Evolutionary conservation across 2,888 invertebrate genomes (phyloP).

Genomic region (Rotaria magnacalcarata): DNA sequence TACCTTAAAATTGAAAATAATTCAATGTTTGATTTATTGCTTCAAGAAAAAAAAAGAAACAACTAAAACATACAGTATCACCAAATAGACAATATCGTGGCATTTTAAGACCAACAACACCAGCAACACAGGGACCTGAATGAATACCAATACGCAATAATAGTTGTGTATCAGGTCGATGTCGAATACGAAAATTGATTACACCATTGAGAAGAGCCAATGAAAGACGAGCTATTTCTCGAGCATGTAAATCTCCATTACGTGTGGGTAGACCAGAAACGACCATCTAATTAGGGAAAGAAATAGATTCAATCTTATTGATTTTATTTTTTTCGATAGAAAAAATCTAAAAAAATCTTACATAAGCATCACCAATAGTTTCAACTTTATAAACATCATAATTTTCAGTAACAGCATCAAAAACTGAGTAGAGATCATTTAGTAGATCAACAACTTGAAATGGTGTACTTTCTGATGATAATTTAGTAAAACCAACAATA

Average conservation of each 20-base stretch:
- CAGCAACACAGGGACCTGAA: conserved; percentile 63
- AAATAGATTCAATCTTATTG: too few species aligned
- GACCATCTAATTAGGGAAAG: conserved; percentile 54
- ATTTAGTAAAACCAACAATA: conserved; percentile 83
- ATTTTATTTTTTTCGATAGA: too few species aligned
- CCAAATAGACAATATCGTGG: conserved; percentile 60
- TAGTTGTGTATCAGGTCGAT: conserved; percentile 77
- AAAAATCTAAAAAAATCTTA: not conserved
- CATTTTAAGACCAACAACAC: conserved; percentile 61
- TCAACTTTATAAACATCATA: conserved; percentile 64
- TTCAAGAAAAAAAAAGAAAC: too few species aligned
- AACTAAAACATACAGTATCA: conserved; percentile 49
- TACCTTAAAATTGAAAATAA: conserved; percentile 51
- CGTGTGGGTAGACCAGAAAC: conserved; percentile 78
- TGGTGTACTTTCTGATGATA: conserved; percentile 81
- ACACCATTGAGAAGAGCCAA: conserved; percentile 78
- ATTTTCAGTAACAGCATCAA: conserved; percentile 89
- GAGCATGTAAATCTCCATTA: conserved; percentile 77
- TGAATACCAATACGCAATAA: conserved; percentile 84
- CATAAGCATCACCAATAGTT: conserved; percentile 59
- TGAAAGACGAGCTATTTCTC: conserved; percentile 85
- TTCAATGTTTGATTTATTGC: too few species aligned
- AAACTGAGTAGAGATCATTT: conserved; percentile 93
- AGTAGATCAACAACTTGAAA: conserved; percentile 61
- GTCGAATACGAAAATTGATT: conserved; percentile 79